Percentiles rank a stretch among this genome's conserved stretches.
Conservation (phyloP, 2,888 invertebrate species). For the Mactromeris polynyma region DNA sequence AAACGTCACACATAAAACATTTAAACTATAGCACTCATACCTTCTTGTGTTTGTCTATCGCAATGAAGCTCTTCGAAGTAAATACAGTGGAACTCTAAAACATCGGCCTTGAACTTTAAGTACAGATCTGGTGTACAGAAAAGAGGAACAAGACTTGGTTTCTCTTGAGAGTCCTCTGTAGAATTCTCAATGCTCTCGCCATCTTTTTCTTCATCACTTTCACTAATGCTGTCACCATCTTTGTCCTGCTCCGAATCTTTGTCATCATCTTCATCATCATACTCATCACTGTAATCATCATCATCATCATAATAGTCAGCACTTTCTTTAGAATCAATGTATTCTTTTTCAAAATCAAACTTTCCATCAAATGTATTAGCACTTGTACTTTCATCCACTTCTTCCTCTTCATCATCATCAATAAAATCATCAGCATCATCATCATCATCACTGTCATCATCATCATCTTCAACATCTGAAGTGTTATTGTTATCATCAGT, state of each 20-base stretch:
- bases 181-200: slow-evolving; percentile 9
- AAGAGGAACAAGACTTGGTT: slow-evolving; percentile 56
- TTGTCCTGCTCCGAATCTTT: not conserved
- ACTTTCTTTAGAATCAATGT: slow-evolving; percentile 20
- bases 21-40: slow-evolving; percentile 45
- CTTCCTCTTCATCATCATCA: not conserved
- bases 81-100: slow-evolving; percentile 82
- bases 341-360: slow-evolving; percentile 22
- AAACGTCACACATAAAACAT: not conserved
- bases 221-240: not conserved
- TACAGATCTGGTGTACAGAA: slow-evolving; percentile 79
- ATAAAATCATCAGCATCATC: slow-evolving; percentile 20
- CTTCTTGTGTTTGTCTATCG: slow-evolving; percentile 71
- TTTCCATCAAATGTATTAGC: slow-evolving; percentile 38
- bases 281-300: not conserved
- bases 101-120: slow-evolving; percentile 79
- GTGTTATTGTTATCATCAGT: slow-evolving; percentile 17
- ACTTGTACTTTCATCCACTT: slow-evolving; percentile 32
- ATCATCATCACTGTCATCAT: slow-evolving; percentile 25
- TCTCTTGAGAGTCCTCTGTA: slow-evolving; percentile 38
- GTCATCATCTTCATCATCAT: slow-evolving; percentile 21
- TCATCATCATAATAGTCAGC: slow-evolving; percentile 14
- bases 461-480: slow-evolving; percentile 12
- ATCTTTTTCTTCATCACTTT: slow-evolving; percentile 11
- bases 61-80: slow-evolving; percentile 81